Percentiles rank a stretch among this genome's conserved stretches.
These are phyloP conservation scores for Agrotis exclamationis DNA, from an alignment of 2,888 invertebrate species.

Conservation along the genomic window DNA sequence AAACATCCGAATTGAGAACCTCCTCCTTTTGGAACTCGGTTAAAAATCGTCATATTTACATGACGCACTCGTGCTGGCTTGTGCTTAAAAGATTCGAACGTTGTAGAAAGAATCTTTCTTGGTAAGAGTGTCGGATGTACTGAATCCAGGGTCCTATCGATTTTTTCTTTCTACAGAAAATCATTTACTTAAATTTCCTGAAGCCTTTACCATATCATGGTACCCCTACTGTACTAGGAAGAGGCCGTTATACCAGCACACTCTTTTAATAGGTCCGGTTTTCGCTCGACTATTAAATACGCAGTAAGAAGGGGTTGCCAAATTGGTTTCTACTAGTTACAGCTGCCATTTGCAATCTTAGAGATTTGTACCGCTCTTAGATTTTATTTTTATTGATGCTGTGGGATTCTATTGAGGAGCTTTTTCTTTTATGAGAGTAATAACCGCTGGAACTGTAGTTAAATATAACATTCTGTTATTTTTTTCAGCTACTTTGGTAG, in stretches of 20 bases:
- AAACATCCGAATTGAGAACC: no score
- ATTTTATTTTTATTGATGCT: constrained; percentile 60
- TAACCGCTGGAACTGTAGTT: constrained; percentile 15
- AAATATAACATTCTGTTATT: constrained; percentile 4
- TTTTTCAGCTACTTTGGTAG: constrained; percentile 9
- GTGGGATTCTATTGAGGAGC: constrained; percentile 20
- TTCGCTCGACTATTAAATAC: constrained; percentile 65
- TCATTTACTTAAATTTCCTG: no score
- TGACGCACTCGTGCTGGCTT: no score
- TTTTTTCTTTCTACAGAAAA: no score
- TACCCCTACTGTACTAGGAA: constrained; percentile 27
- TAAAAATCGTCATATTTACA: no score
- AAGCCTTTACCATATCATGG: no score
- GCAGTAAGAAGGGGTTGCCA: constrained; percentile 66
- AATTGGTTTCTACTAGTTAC: constrained; percentile 68
- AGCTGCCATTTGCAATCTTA: constrained; percentile 61
- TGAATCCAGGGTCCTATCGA: no score
- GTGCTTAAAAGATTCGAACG: no score
- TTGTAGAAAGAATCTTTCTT: no score
- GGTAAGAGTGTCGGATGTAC: no score
- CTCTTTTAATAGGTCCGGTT: constrained; percentile 67
- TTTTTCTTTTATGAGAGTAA: constrained; percentile 41
- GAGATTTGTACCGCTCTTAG: constrained; percentile 55
- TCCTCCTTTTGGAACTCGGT: no score
- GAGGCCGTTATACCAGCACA: constrained; percentile 32